A percentile compares a stretch with the other conserved stretches of the same genome.
phyloP scores from a whole-genome alignment of 2,113 vertebrate genomes.

The Lasiurus cinereus region DNA sequence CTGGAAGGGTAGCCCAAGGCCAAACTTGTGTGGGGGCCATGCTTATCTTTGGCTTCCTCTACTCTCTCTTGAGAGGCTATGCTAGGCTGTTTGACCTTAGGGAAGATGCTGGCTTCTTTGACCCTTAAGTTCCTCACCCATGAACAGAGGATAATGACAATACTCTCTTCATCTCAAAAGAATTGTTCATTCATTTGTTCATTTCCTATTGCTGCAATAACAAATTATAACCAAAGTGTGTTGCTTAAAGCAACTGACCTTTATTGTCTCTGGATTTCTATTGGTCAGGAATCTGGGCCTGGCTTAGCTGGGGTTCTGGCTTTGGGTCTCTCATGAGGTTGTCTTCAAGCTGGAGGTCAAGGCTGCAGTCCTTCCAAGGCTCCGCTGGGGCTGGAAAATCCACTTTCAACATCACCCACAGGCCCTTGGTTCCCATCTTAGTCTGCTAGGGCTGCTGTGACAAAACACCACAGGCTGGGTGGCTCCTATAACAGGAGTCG shows the following conservation, averaged over 20 bases:
- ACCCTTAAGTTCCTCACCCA: not conserved
- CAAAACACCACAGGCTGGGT: not conserved
- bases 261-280: constrained; percentile 9
- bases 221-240: not conserved
- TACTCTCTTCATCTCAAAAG: not conserved
- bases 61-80: not conserved
- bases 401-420: not conserved
- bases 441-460: not conserved
- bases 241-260: not conserved
- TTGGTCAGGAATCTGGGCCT: not conserved
- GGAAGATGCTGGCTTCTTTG: not conserved
- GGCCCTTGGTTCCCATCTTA: no score
- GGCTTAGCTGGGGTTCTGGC: not conserved
- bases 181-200: not conserved
- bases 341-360: not conserved
- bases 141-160: not conserved
- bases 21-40: not conserved
- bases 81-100: not conserved
- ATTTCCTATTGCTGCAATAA: not conserved
- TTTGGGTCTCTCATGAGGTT: not conserved
- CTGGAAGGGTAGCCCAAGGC: constrained; percentile 45
- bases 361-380: not conserved
- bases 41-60: not conserved
- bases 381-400: no score
- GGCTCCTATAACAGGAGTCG: not conserved